Base-by-base conservation (phyloP, 2,888 invertebrate species). In the Drepana falcataria region DNA sequence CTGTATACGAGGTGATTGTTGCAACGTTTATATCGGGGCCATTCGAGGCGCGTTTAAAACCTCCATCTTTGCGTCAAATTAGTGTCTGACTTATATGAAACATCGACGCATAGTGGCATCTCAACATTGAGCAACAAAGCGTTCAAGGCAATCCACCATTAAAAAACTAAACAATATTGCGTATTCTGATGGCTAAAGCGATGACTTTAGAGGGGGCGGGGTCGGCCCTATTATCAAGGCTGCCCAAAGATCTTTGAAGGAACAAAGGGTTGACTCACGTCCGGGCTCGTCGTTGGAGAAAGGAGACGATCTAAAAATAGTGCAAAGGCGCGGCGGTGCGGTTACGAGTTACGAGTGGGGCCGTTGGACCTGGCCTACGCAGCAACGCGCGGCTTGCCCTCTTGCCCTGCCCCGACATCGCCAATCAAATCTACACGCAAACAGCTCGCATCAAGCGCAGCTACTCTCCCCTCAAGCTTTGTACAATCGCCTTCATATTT, bases 221-320 rank as follows among this genome's bases (percentile, higher is more conserved):
- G 3, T 33, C 4, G 6, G 73, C 77, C 71, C 74, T 80, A 67
- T 68, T 57, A 60, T 63, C 69, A 77, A 77, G 80, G 81, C 73
- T 81, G 76, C 70, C 3, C 9, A 7, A 73, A 69, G 75, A 21
- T 21, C 74, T 71, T 68, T 65, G 68, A 75, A 74, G 80, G 78
- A 83, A 86, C 85, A 86, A 87, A 87, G 87, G 85, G 81, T 82
- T 86, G 84, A 87, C 77, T 88, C 86, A 87, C 76, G 85, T 84
- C 85, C 85, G 81, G 80, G 75, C 77, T 77, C 69, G 73, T 71
- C 73, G 71, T 62, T 71, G 75, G 81, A 85, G 86, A 85, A 86
- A 85, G 85, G 84, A 85, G 77, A 65, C 60, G 73, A 54, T 79
- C 83, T 86, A 84, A 79, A 86, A 86, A 86, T 85, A 86, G 85